Conservation (phyloP, 2,888 invertebrate species). For the Pseudoips prasinana region DNA sequence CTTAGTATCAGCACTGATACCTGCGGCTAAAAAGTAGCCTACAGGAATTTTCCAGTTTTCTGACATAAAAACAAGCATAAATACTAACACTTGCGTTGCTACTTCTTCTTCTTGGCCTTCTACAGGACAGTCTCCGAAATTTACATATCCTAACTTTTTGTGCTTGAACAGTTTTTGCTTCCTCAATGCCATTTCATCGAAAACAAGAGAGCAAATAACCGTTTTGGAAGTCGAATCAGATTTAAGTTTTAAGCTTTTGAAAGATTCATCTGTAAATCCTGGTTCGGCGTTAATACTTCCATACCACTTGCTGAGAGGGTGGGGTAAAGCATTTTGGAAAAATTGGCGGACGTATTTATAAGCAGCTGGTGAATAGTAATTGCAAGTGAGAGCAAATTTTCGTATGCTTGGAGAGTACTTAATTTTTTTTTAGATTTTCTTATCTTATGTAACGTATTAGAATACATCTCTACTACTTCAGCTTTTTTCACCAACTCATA, state of each 20-base stretch:
- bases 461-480: too few relatives aligned
- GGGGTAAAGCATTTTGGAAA: not conserved
- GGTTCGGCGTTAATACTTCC: not conserved
- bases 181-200: slow-evolving; percentile 1
- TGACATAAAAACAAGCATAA: too few relatives aligned
- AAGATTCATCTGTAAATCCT: not conserved
- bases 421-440: slow-evolving; percentile 1
- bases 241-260: slow-evolving; percentile 1
- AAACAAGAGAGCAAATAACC: slow-evolving; percentile 1
- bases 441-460: too few relatives aligned
- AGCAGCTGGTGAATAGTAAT: slow-evolving; percentile 1
- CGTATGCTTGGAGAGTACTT: not conserved
- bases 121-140: too few relatives aligned
- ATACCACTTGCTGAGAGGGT: slow-evolving; percentile 1
- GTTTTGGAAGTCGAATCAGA: not conserved
- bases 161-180: not conserved
- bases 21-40: slow-evolving; percentile 12
- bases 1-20: slow-evolving; percentile 16
- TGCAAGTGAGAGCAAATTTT: slow-evolving; percentile 1
- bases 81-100: too few relatives aligned
- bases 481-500: too few relatives aligned
- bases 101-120: too few relatives aligned
- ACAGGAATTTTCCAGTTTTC: slow-evolving; percentile 23
- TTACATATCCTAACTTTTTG: slow-evolving; percentile 1
- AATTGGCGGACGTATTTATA: not conserved